Base-by-base conservation (phyloP, 1,140 invertebrate species). In the Druon quercuslanigerum region DNA sequence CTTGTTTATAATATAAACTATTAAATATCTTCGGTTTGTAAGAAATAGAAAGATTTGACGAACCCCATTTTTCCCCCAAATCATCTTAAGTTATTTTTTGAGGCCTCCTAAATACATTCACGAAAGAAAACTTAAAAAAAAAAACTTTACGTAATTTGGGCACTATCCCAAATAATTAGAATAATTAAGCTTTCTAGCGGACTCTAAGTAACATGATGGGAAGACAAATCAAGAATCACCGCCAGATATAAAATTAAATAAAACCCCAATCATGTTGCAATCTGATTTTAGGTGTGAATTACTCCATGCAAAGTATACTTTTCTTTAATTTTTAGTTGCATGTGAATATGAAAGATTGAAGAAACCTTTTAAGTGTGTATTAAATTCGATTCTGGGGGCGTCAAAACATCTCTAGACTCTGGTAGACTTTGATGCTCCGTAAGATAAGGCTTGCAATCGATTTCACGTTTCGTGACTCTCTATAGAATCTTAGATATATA, bases 371-470 rank as follows among this genome's bases (percentile, higher is more conserved):
- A 57, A 57, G 56, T 13, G 56, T 20, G 20, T 20, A 57, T 57
- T 57, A 57, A 57, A 14, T 17, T 57, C 56, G 56, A 57, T 57
- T 57, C n/a, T 20, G 56, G 74, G 75, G 74, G 72, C 75, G 79
- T 70, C 74, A 75, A 79, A 75, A 75, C 51, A 75, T 75, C 76
- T 76, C 73, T 51, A 77, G 54, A 33, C 3, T 33, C 25, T 33
- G 25, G 25, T 33, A 72, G 76, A 82, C 76, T 78, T 40, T 33
- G 76, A 82, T 74, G 50, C 71, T 79, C 78, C 60, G 57, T 8
- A 13, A 74, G 80, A 79, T 79, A 79, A 40, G 1, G 7, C 72
- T 77, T 71, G 57, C 73, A 72, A 75, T 72, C 57, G 40, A 66
- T 78, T 78, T 75, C 70, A 72, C 66, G 70, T 46, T 71, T 57